These are phyloP conservation scores for Lepilemur ruficaudatus DNA, from an alignment of 2,797 vertebrate species.

Conservation along the genomic window DNA sequence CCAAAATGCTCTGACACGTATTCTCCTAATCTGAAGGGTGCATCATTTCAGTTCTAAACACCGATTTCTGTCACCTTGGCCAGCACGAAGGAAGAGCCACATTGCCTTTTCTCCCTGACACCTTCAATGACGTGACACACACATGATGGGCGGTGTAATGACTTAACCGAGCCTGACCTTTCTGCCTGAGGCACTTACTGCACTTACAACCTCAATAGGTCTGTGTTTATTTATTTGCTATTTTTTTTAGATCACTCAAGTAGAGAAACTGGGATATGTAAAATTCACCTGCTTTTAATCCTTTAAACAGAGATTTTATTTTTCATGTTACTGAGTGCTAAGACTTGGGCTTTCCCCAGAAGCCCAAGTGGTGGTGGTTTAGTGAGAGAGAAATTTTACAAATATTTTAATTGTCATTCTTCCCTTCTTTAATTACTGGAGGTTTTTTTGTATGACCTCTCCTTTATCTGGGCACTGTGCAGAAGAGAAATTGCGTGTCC, in stretches of 20 bases:
- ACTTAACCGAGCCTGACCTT: slow-evolving; percentile 4
- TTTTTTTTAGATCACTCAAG: neutral
- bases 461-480: neutral
- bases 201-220: neutral
- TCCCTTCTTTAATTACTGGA: neutral
- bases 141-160: neutral
- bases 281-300: slow-evolving; percentile 16
- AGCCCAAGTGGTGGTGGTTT: neutral
- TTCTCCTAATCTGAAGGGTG: neutral
- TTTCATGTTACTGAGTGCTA: neutral
- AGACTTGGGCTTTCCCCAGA: neutral
- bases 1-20: neutral
- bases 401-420: neutral
- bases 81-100: neutral
- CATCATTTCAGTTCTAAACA: neutral
- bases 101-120: slow-evolving; percentile 13
- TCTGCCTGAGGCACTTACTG: neutral
- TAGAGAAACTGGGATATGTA: neutral
- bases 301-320: neutral
- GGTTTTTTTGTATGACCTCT: neutral
- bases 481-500: slow-evolving; percentile 47
- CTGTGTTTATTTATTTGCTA: neutral
- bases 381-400: neutral
- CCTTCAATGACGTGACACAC: neutral
- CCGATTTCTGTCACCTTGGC: neutral